phyloP scores from a whole-genome alignment of 2,888 invertebrate genomes.

The Eupithecia inturbata region DNA sequence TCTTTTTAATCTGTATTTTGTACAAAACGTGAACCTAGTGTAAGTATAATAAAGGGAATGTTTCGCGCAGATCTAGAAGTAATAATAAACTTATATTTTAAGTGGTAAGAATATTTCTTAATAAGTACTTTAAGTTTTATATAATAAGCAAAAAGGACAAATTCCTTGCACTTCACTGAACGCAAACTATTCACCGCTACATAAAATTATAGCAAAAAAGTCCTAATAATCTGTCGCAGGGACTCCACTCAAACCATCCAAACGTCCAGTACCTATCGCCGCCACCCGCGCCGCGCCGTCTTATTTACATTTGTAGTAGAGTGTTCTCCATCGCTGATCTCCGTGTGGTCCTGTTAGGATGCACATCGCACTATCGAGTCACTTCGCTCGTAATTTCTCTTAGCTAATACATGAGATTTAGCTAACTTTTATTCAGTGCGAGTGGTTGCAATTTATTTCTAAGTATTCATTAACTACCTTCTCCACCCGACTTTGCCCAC shows the following conservation, averaged over 20 bases:
- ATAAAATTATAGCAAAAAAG: too few species aligned
- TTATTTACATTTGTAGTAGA: too few species aligned
- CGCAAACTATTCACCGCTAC: neutral
- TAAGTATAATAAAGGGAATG: neutral
- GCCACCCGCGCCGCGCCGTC: too few species aligned
- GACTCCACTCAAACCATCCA: neutral
- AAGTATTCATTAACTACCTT: too few species aligned
- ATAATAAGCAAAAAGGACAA: neutral
- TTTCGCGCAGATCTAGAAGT: neutral
- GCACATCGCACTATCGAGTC: neutral
- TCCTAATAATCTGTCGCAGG: too few species aligned
- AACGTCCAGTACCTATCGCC: neutral
- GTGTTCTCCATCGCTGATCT: neutral
- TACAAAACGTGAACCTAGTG: neutral
- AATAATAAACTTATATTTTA: too few species aligned
- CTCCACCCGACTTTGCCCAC: too few species aligned
- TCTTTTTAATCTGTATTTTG: neutral
- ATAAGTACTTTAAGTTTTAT: too few species aligned
- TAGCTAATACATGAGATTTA: neutral
- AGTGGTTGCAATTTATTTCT: neutral
- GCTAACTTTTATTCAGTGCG: neutral
- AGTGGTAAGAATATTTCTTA: too few species aligned
- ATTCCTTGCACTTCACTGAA: neutral
- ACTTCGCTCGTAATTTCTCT: neutral
- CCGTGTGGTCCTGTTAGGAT: neutral